A percentile compares a stretch with the other conserved stretches of the same genome.
These are phyloP conservation scores for Tetragonula carbonaria DNA, from an alignment of 2,888 invertebrate species.

Conservation along the genomic window DNA sequence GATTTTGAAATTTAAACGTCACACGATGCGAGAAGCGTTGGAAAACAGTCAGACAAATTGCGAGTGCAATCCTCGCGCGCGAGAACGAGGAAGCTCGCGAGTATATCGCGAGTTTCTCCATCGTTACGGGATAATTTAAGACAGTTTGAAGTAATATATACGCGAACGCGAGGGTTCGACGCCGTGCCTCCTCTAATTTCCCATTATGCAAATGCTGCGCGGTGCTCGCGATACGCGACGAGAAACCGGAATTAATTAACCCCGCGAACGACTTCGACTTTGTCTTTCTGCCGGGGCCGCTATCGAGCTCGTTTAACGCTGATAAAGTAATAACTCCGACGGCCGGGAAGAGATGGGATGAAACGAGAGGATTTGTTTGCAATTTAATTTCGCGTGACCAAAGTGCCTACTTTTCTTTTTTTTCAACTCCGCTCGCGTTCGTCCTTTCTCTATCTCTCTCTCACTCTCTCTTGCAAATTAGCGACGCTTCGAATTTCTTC, in stretches of 20 bases:
- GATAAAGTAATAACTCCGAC: slow-evolving; percentile 48
- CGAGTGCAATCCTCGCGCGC: neutral
- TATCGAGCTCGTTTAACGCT: slow-evolving; percentile 43
- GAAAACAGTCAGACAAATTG: too few relatives aligned
- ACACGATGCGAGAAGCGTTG: too few relatives aligned
- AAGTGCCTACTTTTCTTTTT: neutral
- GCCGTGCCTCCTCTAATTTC: slow-evolving; percentile 44
- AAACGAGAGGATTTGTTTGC: slow-evolving; percentile 32
- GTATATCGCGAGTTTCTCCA: neutral
- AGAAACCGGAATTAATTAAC: slow-evolving; percentile 52
- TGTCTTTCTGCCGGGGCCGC: slow-evolving; percentile 37
- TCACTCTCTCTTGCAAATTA: neutral
- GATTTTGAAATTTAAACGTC: too few relatives aligned
- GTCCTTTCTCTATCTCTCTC: neutral
- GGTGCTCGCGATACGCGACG: slow-evolving; percentile 42
- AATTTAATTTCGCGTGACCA: slow-evolving; percentile 33
- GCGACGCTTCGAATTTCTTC: neutral
- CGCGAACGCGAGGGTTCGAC: slow-evolving; percentile 10
- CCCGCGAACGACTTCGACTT: slow-evolving; percentile 51
- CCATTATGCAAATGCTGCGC: slow-evolving; percentile 54
- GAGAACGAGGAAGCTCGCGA: too few relatives aligned
- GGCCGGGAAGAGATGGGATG: neutral
- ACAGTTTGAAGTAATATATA: slow-evolving; percentile 41
- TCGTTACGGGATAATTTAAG: slow-evolving; percentile 39
- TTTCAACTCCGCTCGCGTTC: neutral